Evolutionary conservation across 2,113 vertebrate species (phyloP), one percentile per base, ranked within the genome.

Genomic region (Cromileptes altivelis): DNA sequence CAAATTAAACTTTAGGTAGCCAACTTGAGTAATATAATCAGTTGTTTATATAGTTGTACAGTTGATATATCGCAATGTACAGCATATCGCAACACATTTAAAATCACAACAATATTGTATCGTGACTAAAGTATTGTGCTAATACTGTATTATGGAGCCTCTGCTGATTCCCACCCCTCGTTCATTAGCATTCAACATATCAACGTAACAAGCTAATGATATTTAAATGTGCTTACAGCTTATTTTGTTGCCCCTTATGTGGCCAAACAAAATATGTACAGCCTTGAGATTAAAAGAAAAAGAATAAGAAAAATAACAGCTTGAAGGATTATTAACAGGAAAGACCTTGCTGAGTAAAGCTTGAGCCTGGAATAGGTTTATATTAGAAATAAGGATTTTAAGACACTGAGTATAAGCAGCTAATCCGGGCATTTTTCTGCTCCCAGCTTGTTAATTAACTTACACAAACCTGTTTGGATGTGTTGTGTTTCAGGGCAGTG

Each of bases 381-480:
- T 33, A 82, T 19, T 33, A 30, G 37, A 78, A 70, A 75, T 67
- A 63, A 45, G 21, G 49, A 9, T 53, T 87, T 75, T 63, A 52
- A 64, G 56, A 53, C 17, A 58, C 42, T 11, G 42, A 42, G 19
- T 40, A 45, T 68, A 15, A 78, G 21, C 56, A 37, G 65, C 61
- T 75, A 88, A 91, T 84, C 64, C 71, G n/a, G 8, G 27, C 52
- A 47, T 82, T 79, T 64, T 70, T 65, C 62, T 37, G 57, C 56
- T 25, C 23, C 37, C 2, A 69, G 81, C 62, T 74, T 75, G 65
- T 80, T 82, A 89, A 84, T 88, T 70, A 85, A 76, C 67, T 82
- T 45, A 47, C 64, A 67, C 42, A 55, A 81, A 68, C 40, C n/a
- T 61, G 58, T 78, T 74, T 77, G 81, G 57, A 53, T 50, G 37